A percentile compares a stretch with the other conserved stretches of the same genome.
phyloP scores from a whole-genome alignment of 2,113 vertebrate species.

The Phyllostomus hastatus region DNA sequence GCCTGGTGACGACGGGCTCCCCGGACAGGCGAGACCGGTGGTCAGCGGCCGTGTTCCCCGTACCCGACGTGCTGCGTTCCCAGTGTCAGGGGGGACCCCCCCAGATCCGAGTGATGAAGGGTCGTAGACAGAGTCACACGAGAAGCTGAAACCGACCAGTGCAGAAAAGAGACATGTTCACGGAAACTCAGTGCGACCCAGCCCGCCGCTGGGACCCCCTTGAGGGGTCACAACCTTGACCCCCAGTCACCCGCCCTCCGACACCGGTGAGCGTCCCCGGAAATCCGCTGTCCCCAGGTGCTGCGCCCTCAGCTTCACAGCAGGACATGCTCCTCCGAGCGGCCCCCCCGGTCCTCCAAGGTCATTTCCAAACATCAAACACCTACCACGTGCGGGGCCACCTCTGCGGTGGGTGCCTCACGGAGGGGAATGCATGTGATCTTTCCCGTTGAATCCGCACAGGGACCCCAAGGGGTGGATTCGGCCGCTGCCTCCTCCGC shows the following conservation, averaged over 20 bases:
- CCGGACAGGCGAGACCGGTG: rapidly evolving
- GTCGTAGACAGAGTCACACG: neutral
- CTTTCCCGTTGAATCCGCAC: rapidly evolving
- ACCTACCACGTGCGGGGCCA: neutral
- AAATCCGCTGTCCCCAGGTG: neutral
- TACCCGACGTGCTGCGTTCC: neutral
- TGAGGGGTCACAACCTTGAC: neutral
- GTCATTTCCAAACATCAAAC: neutral
- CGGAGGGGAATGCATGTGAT: rapidly evolving
- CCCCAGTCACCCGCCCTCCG: rapidly evolving
- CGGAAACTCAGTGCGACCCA: no score
- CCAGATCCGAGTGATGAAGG: neutral
- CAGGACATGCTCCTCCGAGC: neutral
- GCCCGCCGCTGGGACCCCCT: no score
- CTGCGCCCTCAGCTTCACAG: neutral
- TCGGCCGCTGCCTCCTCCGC: neutral
- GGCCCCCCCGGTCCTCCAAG: neutral
- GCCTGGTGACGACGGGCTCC: rapidly evolving
- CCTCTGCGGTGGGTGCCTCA: neutral
- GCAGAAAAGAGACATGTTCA: neutral
- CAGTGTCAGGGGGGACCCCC: neutral
- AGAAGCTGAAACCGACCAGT: neutral
- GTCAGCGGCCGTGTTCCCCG: rapidly evolving
- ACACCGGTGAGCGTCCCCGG: neutral
- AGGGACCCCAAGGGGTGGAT: rapidly evolving